Base-by-base conservation (phyloP, 1,140 invertebrate genomes). In the Akabosia matsudoensis region DNA sequence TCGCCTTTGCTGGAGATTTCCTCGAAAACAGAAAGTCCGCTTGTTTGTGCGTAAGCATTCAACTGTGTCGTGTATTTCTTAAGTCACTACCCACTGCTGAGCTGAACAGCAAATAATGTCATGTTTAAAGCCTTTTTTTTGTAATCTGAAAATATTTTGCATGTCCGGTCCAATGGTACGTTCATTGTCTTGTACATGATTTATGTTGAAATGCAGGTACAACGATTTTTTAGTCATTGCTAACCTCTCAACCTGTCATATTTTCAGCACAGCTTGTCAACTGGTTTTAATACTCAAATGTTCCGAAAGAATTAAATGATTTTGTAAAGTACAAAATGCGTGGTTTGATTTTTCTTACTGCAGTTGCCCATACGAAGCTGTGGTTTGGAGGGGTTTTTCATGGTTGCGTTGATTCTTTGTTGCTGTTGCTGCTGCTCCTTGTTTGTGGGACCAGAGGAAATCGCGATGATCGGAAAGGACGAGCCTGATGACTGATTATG, bases 281-380 rank as follows among this genome's bases (percentile, higher is more conserved):
- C 61, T 67, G n/a, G n/a, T n/a, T 67, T 67, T 67, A 7, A 61
- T 4, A 61, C 54, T n/a, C 10, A 22, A 61, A n/a, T n/a, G n/a
- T n/a, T n/a, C n/a, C n/a, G n/a, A n/a, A n/a, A n/a, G n/a, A n/a
- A n/a, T n/a, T n/a, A 61, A 61, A 4, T 61, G 26, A 7, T 61
- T 22, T 61, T 61, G 37, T 45, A 18, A 45, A 45, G 37, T 45
- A 45, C 7, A 45, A 18, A 18, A 7, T 10, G 37, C 37, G 37
- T 10, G 37, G 7, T 45, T 10, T 18, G 7, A 10, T 10, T 10
- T 10, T 10, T 3, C 70, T 72, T 72, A 72, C 70, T 72, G 70
- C 70, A 72, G 22, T 72, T 51, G 14, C 70, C 70, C 33, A 72
- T 72, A 13, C 70, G 70, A 16, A 72, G n/a, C 22, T 51, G 70